Conservation (phyloP, 2,888 invertebrate species). For the Rhorus exstirpatorius region DNA sequence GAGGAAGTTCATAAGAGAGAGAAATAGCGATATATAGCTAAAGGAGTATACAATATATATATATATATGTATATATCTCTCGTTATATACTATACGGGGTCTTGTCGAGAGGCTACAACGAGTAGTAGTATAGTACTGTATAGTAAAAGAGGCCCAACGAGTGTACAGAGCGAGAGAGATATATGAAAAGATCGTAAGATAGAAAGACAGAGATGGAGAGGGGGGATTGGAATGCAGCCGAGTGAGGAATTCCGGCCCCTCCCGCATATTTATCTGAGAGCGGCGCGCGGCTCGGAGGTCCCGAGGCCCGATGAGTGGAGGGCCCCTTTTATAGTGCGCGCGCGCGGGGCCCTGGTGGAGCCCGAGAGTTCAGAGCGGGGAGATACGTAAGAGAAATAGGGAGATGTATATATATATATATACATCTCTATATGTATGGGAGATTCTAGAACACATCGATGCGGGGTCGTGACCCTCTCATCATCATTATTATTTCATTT, state of each 20-base stretch:
- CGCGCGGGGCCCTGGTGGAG: conserved; percentile 75
- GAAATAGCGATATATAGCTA: conserved; percentile 54
- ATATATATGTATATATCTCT: too few species aligned
- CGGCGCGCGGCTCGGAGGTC: conserved; percentile 81
- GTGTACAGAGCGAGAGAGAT: conserved; percentile 14
- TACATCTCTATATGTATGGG: neutral
- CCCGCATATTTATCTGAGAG: conserved; percentile 86
- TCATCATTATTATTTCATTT: conserved; percentile 7
- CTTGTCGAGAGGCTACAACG: conserved; percentile 82
- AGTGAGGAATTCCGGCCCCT: conserved; percentile 86
- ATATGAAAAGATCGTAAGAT: conserved; percentile 11
- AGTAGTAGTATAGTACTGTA: conserved; percentile 68
- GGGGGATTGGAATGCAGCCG: conserved; percentile 85
- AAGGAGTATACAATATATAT: conserved; percentile 45
- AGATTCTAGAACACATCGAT: neutral
- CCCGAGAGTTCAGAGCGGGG: conserved; percentile 75
- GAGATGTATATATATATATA: neutral
- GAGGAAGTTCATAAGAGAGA: conserved; percentile 30
- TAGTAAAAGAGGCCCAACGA: conserved; percentile 13
- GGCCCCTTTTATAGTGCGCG: conserved; percentile 76
- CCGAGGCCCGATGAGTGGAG: conserved; percentile 74
- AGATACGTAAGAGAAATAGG: neutral
- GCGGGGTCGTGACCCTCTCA: conserved; percentile 13
- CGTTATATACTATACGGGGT: conserved; percentile 65
- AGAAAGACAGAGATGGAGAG: conserved; percentile 53